phyloP scores from a whole-genome alignment of 2,888 invertebrate genomes.

The Morinoia aosen region DNA sequence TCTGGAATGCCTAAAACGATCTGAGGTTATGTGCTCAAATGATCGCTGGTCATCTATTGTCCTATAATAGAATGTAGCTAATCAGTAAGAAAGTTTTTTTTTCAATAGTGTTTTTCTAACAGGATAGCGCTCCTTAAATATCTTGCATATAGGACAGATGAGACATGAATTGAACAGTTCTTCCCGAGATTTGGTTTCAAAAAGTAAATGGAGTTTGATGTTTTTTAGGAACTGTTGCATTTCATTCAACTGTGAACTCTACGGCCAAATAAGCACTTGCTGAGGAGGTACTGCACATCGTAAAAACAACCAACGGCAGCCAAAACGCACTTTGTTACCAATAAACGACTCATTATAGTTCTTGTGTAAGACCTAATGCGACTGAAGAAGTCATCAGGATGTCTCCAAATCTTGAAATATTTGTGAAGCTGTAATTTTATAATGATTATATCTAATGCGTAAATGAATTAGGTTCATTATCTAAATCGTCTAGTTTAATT shows the following conservation, averaged over 20 bases:
- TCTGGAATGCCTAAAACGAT: background rate
- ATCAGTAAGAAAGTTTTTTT: background rate
- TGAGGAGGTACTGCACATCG: too few species aligned
- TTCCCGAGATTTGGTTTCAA: background rate
- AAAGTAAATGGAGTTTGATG: background rate
- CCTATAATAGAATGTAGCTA: background rate
- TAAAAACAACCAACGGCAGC: too few species aligned
- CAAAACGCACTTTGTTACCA: too few species aligned
- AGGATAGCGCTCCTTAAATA: background rate
- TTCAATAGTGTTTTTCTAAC: background rate
- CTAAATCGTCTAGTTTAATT: too few species aligned
- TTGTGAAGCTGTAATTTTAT: too few species aligned
- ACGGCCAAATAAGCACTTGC: background rate
- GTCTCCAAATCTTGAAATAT: too few species aligned
- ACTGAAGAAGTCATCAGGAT: too few species aligned
- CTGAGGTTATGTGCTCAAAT: background rate
- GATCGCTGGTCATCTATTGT: background rate
- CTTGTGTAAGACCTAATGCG: too few species aligned
- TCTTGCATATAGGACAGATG: background rate
- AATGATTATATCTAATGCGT: too few species aligned
- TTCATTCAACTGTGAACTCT: background rate
- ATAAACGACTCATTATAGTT: too few species aligned
- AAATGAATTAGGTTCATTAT: too few species aligned
- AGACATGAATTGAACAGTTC: background rate
- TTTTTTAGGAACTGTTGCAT: background rate